Evolutionary conservation across 2,113 vertebrate genomes (phyloP), one percentile per base, ranked within the genome.

Genomic region (Okapia johnstoni): DNA sequence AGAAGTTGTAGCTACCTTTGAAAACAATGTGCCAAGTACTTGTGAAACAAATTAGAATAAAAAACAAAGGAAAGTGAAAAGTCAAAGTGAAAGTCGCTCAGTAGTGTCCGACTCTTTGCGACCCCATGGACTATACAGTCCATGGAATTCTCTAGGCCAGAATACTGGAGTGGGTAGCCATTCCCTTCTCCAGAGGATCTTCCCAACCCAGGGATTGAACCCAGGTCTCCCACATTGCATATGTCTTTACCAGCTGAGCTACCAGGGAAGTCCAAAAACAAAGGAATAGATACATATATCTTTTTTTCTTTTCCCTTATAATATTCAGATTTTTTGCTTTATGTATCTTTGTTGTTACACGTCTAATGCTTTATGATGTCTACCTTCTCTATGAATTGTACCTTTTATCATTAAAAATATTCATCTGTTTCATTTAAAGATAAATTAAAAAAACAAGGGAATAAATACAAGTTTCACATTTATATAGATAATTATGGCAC

Each of bases 1-100:
- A 25, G 6, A 26, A 55, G 50, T 13, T 89, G 3, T 21, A 84
- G 28, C 13, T 87, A 46, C 57, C 16, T 97, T 97, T 76, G 43
- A 25, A 94, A 94, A 95, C 50, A 86, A 28, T 60, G 19, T 95
- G 28, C 33, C 36, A 96, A 95, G 46, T 43, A 52, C 54, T 48
- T 86, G 70, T 36, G 40, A 94, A 95, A 86, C 2, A 52, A 88
- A 84, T 54, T 54, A 87, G 23, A n/a, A 92, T 46, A 40, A 21
- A 88, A 88, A 93, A 36, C 12, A 85, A 93, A 89, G 19, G 21
- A 88, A 89, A 25, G 66, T 40, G 33, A 66, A 66, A 66, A 66
- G 33, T 36, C 33, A 36, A 66, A 36, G 63, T 66, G n/a, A 40
- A 40, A 40, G 19, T 70, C 9, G 0, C 66, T 23, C n/a, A 70